A percentile compares a stretch with the other conserved stretches of the same genome.
Evolutionary conservation across 2,797 vertebrate genomes (phyloP).

Genomic region (Hafferia zeledoni): DNA sequence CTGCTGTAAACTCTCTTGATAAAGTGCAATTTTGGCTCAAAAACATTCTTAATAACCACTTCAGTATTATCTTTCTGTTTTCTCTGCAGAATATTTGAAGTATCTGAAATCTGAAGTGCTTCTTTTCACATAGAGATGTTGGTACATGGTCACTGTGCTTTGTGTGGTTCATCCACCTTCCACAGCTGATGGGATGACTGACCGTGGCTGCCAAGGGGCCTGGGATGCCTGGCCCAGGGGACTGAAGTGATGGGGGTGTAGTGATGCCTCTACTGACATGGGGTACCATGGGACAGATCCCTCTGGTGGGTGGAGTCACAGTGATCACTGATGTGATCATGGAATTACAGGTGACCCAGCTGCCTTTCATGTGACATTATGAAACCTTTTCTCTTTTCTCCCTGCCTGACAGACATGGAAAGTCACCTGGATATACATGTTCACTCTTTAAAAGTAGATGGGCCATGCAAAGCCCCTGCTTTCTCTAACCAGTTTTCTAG

Average conservation of each 20-base stretch:
- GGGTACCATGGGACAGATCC: background rate
- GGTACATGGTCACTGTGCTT: background rate
- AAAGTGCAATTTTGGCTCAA: background rate
- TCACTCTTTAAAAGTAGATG: background rate
- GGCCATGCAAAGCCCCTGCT: background rate
- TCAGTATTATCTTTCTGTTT: background rate
- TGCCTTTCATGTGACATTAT: background rate
- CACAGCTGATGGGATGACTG: background rate
- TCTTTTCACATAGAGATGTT: background rate
- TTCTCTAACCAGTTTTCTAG: background rate
- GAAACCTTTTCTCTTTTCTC: background rate
- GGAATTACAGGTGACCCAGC: background rate
- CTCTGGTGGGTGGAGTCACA: accelerated
- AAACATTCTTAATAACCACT: background rate
- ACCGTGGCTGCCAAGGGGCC: background rate
- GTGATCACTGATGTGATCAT: accelerated
- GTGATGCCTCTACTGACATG: background rate
- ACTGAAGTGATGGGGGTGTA: background rate
- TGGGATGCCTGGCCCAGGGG: background rate
- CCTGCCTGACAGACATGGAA: background rate
- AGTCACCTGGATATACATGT: accelerated
- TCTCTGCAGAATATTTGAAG: background rate
- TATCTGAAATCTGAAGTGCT: background rate
- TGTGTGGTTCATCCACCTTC: background rate
- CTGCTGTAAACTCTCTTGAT: background rate